Base-by-base conservation (phyloP, 2,113 vertebrate species). In the Orycteropus afer region DNA sequence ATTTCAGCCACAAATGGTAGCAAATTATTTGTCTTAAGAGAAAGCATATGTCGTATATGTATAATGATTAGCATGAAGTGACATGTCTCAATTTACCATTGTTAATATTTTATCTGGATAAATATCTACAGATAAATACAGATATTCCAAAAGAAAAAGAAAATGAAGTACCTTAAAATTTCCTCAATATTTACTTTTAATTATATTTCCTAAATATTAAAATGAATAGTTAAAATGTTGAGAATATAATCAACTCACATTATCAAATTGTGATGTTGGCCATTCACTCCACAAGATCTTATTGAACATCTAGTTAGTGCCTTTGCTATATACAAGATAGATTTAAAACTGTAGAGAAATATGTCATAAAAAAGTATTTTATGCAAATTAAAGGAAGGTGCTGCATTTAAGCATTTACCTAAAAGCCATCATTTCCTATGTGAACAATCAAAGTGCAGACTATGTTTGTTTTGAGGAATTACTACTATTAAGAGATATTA, bases 41-140 rank as follows among this genome's bases (percentile, higher is more conserved):
- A 57, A 37, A 81, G 2, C 71, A 80, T 73, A 59, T 34, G 12
- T 76, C 59, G 5, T 73, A 79, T 49, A 63, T 13, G 37, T 53
- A 51, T n/a, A 91, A 87, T 82, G 88, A 82, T 90, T 86, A 81
- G 22, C 32, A 91, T 40, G 63, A 76, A 37, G 7, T 83, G 51
- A 93, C 53, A 20, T 67, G 25, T 4, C 42, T 90, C 40, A 88
- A 34, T 79, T 91, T 49, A 82, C 59, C 67, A 92, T 12, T 65
- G 78, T 80, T 18, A 91, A 91, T 27, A 89, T 51, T 51, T 61
- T 73, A 42, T 73, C 55, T 53, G 18, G 22, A 29, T 53, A 84
- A 13, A 53, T 77, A 67, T 81, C 18, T 51, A 53, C 29, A 81
- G 49, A 47, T 71, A 69, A 93, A 84, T 55, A 11, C 7, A 92